A percentile compares a stretch with the other conserved stretches of the same genome.
phyloP scores from a whole-genome alignment of 2,113 vertebrate genomes.

The Helogale parvula region DNA sequence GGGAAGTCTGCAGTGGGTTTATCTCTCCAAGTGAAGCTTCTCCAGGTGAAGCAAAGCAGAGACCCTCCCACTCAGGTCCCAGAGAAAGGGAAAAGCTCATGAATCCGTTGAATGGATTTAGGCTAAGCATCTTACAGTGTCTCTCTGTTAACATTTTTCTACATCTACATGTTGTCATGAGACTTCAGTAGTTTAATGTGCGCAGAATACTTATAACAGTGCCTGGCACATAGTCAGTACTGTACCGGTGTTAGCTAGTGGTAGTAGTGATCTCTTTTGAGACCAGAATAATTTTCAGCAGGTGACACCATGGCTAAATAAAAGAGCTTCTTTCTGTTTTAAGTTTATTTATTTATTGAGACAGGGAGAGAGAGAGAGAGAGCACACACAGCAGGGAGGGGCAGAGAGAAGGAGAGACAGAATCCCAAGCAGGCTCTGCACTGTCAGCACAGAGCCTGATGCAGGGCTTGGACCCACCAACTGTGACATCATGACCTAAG shows the following conservation, averaged over 20 bases:
- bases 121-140: not conserved
- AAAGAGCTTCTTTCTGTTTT: not conserved
- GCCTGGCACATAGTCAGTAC: not conserved
- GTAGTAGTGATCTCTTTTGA: not conserved
- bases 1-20: no score
- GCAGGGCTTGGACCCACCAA: no score
- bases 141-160: not conserved
- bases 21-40: not conserved
- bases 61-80: accelerated
- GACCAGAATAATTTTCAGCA: not conserved
- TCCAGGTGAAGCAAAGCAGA: not conserved
- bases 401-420: no score
- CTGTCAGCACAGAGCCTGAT: no score
- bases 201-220: not conserved
- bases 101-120: accelerated
- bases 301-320: not conserved
- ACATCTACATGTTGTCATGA: not conserved
- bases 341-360: no score
- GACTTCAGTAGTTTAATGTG: not conserved
- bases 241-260: not conserved
- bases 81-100: not conserved
- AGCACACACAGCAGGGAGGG: no score
- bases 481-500: no score
- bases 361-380: no score
- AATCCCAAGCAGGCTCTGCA: no score